A percentile compares a stretch with the other conserved stretches of the same genome.
These are phyloP conservation scores for Morelia viridis DNA, from an alignment of 2,797 vertebrate genomes.

Conservation along the genomic window DNA sequence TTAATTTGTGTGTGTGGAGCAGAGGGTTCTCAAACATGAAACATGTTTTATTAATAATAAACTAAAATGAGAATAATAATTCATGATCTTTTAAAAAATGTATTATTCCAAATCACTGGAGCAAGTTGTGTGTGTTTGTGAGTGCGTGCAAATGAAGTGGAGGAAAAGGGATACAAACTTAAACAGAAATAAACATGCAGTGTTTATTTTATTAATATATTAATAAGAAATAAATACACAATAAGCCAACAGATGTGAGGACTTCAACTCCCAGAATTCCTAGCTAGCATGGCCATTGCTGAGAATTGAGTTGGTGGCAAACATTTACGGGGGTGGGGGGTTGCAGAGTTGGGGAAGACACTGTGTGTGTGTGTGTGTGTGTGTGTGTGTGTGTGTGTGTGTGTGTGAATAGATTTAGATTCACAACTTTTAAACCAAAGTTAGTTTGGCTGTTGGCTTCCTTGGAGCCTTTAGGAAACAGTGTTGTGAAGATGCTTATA, in stretches of 20 bases:
- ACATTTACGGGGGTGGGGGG: neutral
- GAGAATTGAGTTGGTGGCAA: neutral
- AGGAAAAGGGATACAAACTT: neutral
- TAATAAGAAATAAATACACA: too few species aligned
- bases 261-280: neutral
- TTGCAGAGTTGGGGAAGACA: neutral
- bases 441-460: neutral
- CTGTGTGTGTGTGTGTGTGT: neutral
- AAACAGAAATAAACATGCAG: neutral
- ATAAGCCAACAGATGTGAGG: neutral
- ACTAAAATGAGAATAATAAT: slow-evolving; percentile 8
- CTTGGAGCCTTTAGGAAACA: neutral
- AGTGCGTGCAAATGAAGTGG: neutral
- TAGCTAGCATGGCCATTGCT: neutral
- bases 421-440: neutral
- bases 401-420: neutral
- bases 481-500: neutral
- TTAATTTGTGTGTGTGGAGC: neutral
- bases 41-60: slow-evolving; percentile 23
- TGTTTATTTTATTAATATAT: too few species aligned
- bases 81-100: neutral
- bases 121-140: neutral
- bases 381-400: neutral
- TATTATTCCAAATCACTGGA: neutral
- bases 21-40: neutral